Evolutionary conservation across 2,113 vertebrate species (phyloP), one percentile per base, ranked within the genome.

Genomic region (Calyptomena viridis): DNA sequence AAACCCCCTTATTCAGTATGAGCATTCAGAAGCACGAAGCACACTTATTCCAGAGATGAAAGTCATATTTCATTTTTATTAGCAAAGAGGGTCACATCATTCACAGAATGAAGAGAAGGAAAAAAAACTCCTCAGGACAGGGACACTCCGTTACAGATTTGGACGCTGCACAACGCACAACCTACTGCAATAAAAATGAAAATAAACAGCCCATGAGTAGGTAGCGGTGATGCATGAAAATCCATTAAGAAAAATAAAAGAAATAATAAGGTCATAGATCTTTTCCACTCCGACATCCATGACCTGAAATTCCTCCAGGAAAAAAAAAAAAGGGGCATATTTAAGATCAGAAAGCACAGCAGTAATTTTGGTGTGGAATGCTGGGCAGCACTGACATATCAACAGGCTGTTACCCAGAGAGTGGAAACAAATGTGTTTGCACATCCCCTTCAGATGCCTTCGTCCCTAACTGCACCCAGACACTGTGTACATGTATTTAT

Each of bases 211-310:
- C 84, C 56, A 0, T 64, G 93, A 96, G 90, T 40, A 95, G 93
- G 84, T 58, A 94, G 80, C 40, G 0, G 52, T 64, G 94, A 88
- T 84, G 94, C 90, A 89, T 72, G 83, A 92, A 93, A 93, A 97
- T 78, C 88, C 93, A 97, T 92, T 67, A 93, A 78, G 92, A 94
- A 96, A 63, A 96, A 97, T 79, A 87, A 94, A 94, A 97, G 88
- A 28, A 93, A 86, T 89, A 94, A 94, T 83, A 90, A 95, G 78
- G 88, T 88, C 75, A 13, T 94, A 83, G 90, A 94, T 95, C 85
- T 96, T 95, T 87, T 20, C 79, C 55, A 69, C 72, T 42, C n/a
- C 3, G 3, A n/a, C 66, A 73, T 90, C 63, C 39, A 64, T 68
- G 90, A 84, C 83, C 94, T 75, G 90, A 87, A 88, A 90, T 90